Evolutionary conservation across 2,888 invertebrate genomes (phyloP).

Genomic region (Alviniconcha strummeri): DNA sequence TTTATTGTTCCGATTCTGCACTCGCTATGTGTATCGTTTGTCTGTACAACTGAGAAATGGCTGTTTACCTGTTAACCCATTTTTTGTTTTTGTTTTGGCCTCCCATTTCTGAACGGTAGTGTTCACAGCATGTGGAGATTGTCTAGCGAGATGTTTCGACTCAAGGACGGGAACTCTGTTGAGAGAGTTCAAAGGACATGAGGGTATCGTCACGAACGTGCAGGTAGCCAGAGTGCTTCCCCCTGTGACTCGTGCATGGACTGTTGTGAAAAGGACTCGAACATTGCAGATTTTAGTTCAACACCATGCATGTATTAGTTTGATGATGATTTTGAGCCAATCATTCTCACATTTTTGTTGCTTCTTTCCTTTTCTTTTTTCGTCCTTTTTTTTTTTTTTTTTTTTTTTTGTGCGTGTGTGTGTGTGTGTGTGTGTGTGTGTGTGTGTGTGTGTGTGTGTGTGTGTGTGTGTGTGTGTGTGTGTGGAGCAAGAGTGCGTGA

Average conservation of each 20-base stretch:
- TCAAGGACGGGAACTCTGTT: constrained; percentile 73
- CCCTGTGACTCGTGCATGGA: not conserved
- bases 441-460: constrained; percentile 5
- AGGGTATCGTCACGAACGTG: constrained; percentile 71
- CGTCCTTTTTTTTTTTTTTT: not conserved
- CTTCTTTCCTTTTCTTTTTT: not conserved
- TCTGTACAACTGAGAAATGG: no score
- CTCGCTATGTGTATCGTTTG: not conserved
- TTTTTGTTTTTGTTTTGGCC: not conserved
- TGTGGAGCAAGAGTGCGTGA: not conserved
- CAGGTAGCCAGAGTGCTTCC: constrained; percentile 62
- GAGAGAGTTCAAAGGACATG: constrained; percentile 72
- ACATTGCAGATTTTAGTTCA: not conserved
- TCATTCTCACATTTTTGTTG: not conserved
- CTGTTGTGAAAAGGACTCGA: not conserved
- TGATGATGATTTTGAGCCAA: not conserved
- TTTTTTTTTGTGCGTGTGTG: no score
- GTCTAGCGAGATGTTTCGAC: constrained; percentile 72
- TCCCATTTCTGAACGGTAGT: constrained; percentile 58
- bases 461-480: constrained; percentile 5
- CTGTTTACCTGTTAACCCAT: not conserved
- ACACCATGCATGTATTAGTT: not conserved
- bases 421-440: not conserved
- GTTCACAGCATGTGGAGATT: constrained; percentile 75
- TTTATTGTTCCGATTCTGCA: not conserved